Base-by-base conservation (phyloP, 30 jellyfish, hydroid and myxozoan genomes). In the Chrysaora quinquecirrha region DNA sequence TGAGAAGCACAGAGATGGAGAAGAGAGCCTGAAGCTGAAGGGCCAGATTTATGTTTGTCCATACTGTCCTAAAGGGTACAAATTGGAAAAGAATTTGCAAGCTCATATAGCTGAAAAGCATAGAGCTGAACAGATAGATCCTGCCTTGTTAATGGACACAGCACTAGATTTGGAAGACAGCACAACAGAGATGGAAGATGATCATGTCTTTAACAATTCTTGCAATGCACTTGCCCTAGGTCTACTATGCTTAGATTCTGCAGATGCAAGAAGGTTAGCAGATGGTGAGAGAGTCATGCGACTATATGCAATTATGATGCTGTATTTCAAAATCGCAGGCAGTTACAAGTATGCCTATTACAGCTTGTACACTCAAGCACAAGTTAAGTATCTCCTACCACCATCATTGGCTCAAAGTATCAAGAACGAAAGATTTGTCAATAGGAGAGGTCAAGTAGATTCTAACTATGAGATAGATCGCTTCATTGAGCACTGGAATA, bases 191-290 rank as follows among this genome's bases (percentile, higher is more conserved):
- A 67, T 29, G 30, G 30, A 72, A 50, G 84, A 72, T 34, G 87
- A 75, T 75, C 52, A 25, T 14, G 47, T 75, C 50, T 75, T 52
- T n/a, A 75, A 75, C 52, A 49, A 75, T 52, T 75, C 87, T 2
- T 50, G 77, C 19, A 75, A 75, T 48, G 81, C 87, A 14, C 32
- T 75, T n/a, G 67, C 76, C 21, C 77, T 75, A 28, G 87, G 87
- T 19, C 69, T 49, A 21, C 78, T 75, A 9, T 82, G 64, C 28
- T 34, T 43, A 76, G 27, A 64, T 75, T 75, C 52, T 49, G 32
- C 38, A 9, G 78, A 75, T 75, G 87, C 87, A 9, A 60, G 87
- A 48, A 34, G 78, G 20, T 43, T 21, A 23, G 82, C 82, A 16
- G 79, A 48, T 27, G 85, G 75, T 16, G 85, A 43, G 52, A 33